Evolutionary conservation across 2,888 invertebrate genomes (phyloP), one percentile per base, ranked within the genome.

Genomic region (Andrena trimmerana): DNA sequence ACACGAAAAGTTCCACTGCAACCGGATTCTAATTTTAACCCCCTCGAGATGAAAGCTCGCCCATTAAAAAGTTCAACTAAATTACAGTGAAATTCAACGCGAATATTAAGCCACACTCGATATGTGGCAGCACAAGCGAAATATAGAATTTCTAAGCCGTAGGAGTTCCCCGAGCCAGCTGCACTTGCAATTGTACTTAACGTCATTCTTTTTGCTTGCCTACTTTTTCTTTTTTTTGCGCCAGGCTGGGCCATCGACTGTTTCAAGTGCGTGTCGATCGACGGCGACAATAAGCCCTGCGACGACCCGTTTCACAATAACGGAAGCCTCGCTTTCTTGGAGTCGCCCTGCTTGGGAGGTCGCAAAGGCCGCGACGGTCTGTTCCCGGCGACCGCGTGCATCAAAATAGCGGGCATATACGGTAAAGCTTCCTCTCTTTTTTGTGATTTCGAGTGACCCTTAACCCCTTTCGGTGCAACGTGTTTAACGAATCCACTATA

Each of bases 251-350:
- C 96, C 72, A 98, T 99, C 92, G 99, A 99, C 94, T 99, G 99
- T 94, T 99, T 99, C 95, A 99, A 99, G 94, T 99, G 99, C 94
- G 97, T 98, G 66, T 99, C 99, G 0, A 96, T 98, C 94, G 97
- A 98, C 93, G 97, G 97, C 31, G 96, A 96, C 90, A 98, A 98
- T 93, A 96, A 96, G 72, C 96, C 97, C 0, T 99, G 99, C 94
- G 99, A 99, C 93, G 99, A 99, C 94, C 98, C 99, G 0, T 98
- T 98, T 94, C 98, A 98, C 94, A 98, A 98, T 94, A 98, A 98
- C 94, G 97, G 97, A 91, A 97, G 98, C 1, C 95, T 96, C 76
- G 96, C 96, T 88, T 96, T 98, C 94, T 95, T 98, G 89, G 97
- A 98, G 94, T 96, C 97, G 2, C 98, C 98, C 2, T 99, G 99